A percentile compares a stretch with the other conserved stretches of the same genome.
Conservation (phyloP, 2,888 invertebrate genomes). For the Pocota personata region DNA sequence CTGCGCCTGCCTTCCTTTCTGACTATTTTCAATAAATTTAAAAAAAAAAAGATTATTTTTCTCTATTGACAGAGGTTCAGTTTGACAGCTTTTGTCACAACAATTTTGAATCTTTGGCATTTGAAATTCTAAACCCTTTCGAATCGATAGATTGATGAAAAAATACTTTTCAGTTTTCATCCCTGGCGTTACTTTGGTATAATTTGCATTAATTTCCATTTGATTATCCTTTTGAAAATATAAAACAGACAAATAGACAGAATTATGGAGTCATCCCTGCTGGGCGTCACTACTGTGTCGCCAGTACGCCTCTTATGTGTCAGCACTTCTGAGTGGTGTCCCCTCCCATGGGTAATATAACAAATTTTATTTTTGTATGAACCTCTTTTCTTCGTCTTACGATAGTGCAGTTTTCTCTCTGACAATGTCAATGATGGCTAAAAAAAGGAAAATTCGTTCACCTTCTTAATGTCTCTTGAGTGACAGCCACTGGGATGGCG, state of each 20-base stretch:
- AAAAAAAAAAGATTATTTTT: not conserved
- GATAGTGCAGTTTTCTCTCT: conserved; percentile 13
- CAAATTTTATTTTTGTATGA: conserved; percentile 39
- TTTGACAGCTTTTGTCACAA: conserved; percentile 35
- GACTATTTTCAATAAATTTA: not conserved
- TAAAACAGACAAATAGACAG: not conserved
- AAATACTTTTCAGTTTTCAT: not conserved
- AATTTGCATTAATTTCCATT: conserved; percentile 20
- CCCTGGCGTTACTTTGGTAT: not conserved
- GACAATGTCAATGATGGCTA: conserved; percentile 45
- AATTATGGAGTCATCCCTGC: not conserved
- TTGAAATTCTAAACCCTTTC: not conserved
- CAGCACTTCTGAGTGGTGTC: not conserved
- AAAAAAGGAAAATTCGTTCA: conserved; percentile 40
- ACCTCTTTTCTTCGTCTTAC: not conserved
- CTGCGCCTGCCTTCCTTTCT: not conserved
- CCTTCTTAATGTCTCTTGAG: conserved; percentile 60
- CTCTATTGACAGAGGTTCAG: not conserved
- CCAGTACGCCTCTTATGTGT: not conserved
- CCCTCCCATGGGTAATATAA: conserved; percentile 56
- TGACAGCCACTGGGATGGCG: conserved; percentile 54
- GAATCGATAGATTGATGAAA: not conserved
- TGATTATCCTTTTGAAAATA: conserved; percentile 6
- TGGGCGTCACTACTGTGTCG: too few relatives aligned
- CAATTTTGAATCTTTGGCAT: conserved; percentile 5